Base-by-base conservation (phyloP, 2,797 vertebrate species). In the Galago senegalensis region DNA sequence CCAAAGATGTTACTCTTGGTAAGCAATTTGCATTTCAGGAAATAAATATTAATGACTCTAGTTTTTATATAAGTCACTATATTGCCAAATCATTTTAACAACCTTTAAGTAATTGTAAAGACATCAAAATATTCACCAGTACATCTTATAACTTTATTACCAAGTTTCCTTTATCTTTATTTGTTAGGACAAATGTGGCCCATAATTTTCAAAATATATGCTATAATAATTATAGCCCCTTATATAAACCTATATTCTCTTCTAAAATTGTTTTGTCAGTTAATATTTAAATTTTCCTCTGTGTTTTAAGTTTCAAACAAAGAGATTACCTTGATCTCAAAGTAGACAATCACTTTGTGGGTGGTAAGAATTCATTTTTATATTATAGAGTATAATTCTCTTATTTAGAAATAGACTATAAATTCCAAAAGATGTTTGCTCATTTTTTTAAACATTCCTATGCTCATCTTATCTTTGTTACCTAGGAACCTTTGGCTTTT, bases 401-500 rank as follows among this genome's bases (percentile, higher is more conserved):
- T 75, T 89, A 43, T 87, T 79, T 37, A 96, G 29, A 97, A 94
- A 81, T 87, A 87, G 20, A 37, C 56, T 75, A 16, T 79, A 31
- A 96, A 93, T 56, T 82, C 70, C 12, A 43, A 49, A 31, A 1
- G 49, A 83, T 43, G 6, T 70, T 92, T 90, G 65, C 87, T 96
- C 34, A 77, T 95, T 97, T 95, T 88, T 93, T 46, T 53, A 86
- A 70, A 86, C 49, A 56, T 80, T 93, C 20, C 37, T 9, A 11
- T 27, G 21, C 11, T 60, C 23, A 75, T 94, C 73, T 95, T 65
- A 69, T 88, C 94, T 94, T 89, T 89, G 43, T 93, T 63, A 92
- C 75, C 53, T 80, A 49, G 16, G 27, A 72, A 77, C n/a, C n/a
- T 20, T 96, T 96, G 65, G 67, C 87, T 93, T 98, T 98, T 95